Conservation (phyloP, 2,113 vertebrate genomes). For the Cinclus mexicanus region DNA sequence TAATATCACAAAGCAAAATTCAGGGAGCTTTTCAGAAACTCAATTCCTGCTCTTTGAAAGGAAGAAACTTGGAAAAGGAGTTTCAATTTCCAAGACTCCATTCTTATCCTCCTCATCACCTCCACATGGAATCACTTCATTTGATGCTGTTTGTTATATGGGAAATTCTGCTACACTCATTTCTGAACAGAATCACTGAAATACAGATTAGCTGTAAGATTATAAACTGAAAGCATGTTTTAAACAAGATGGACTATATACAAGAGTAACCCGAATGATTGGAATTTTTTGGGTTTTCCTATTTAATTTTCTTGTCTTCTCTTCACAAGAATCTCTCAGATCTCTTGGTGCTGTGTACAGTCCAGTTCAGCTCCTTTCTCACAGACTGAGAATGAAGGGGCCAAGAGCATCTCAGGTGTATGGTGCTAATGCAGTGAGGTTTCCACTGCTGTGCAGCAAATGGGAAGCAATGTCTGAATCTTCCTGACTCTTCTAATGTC, state of each 20-base stretch:
- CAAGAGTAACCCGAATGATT: not conserved
- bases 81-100: not conserved
- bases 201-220: not conserved
- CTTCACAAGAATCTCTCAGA: not conserved
- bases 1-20: not conserved
- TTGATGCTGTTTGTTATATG: not conserved
- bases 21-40: not conserved
- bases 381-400: not conserved
- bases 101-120: not conserved
- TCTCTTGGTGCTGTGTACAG: not conserved
- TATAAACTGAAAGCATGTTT: not conserved
- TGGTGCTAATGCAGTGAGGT: not conserved
- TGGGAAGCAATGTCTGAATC: constrained; percentile 19
- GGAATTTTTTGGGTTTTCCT: not conserved
- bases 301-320: not conserved
- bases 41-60: fast-evolving
- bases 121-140: not conserved
- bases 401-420: not conserved
- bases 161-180: not conserved
- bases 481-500: constrained; percentile 44
- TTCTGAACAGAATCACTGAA: not conserved
- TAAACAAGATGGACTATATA: not conserved
- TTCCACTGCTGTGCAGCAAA: constrained; percentile 33
- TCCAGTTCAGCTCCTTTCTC: not conserved
- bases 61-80: not conserved